Evolutionary conservation across 2,113 vertebrate genomes (phyloP), one percentile per base, ranked within the genome.

Genomic region (Leuciscus idus): DNA sequence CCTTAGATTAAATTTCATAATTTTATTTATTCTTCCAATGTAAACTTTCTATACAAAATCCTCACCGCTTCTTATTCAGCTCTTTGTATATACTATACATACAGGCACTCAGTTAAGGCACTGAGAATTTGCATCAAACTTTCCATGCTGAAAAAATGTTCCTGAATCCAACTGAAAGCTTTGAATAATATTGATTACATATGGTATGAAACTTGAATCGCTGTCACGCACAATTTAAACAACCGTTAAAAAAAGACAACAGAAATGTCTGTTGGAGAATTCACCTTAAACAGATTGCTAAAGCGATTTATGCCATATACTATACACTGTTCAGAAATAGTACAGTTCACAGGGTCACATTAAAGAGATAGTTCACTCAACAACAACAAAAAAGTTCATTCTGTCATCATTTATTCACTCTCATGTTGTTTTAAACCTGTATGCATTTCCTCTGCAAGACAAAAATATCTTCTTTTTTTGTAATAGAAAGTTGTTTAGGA

Each of bases 81-180:
- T 81, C 75, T 43, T 62, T 81, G 43, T 28, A 46, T 57, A 70
- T 28, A 85, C 72, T 87, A 46, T 88, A 70, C 81, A 85, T 87
- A 90, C 79, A 85, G 70, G 76, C 66, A 84, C 68, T 89, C 76
- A 89, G 87, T 70, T 48, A 62, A 81, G 79, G 43, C 61, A 48
- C 79, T 81, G 79, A 81, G 61, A 81, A 66, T 81, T 66, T 50
- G 43, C 79, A 68, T 66, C 43, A 64, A 30, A 66, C 36, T n/a
- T 23, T 15, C 26, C 33, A 50, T 19, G 46, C 46, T 52, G 5
- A 36, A 83, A 68, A 52, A 46, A 43, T 30, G 62, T 30, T 46
- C 80, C 26, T 28, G 43, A 39, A 81, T 17, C 36, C 33, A 19
- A 64, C 39, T 28, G 57, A 82, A 50, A 68, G 21, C 39, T 50